Evolutionary conservation across 64 coral and sea anemone genomes (phyloP).

Genomic region (Catalaphyllia jardinei): DNA sequence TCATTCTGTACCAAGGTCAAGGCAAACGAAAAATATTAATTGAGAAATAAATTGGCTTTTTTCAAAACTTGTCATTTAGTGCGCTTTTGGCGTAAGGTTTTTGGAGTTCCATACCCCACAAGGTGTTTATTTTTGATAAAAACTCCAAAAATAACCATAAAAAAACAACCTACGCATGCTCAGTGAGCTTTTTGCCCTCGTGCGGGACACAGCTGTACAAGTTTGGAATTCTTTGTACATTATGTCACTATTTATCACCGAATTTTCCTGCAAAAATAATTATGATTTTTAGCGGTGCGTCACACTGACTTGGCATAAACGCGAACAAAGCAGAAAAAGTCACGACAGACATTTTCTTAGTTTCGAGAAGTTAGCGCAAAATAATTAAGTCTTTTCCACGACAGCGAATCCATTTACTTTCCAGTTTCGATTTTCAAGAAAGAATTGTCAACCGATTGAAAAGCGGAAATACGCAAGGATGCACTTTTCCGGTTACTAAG

Average conservation of each 20-base stretch:
- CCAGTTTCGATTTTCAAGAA: background rate
- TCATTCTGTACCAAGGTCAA: background rate
- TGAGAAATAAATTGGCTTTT: background rate
- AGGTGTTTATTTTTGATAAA: background rate
- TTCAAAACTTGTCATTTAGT: background rate
- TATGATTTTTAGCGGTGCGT: background rate
- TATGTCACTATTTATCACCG: background rate
- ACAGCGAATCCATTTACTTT: background rate
- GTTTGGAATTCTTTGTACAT: conserved; percentile 33
- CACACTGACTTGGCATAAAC: background rate
- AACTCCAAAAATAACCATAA: background rate
- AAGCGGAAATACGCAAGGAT: conserved; percentile 33
- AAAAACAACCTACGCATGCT: background rate
- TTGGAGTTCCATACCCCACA: background rate
- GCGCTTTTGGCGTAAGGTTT: background rate
- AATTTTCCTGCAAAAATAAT: background rate
- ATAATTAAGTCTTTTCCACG: background rate
- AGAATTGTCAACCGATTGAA: background rate
- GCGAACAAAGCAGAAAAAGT: background rate
- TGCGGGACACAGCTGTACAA: background rate
- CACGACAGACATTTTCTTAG: background rate
- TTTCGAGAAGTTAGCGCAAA: background rate
- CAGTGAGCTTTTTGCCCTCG: background rate
- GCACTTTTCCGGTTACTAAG: background rate
- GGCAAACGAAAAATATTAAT: background rate